Evolutionary conservation across 2,113 vertebrate species (phyloP), one percentile per base, ranked within the genome.

Genomic region (Seriola rivoliana): DNA sequence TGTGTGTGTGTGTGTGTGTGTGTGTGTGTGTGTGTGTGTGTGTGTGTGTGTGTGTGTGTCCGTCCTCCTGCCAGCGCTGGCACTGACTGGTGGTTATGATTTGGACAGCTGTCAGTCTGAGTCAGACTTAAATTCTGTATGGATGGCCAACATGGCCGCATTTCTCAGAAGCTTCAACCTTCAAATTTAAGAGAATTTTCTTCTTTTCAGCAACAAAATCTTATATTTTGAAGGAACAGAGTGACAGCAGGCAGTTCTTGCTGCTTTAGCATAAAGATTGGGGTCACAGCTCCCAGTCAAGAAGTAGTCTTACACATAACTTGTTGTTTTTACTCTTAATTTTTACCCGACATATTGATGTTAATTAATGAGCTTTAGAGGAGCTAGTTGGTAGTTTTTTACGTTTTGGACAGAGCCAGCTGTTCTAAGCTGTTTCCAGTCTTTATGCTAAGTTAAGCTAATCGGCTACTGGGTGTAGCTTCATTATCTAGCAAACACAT

Each of bases 21-120:
- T 36, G 9, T 48, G 25, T 29, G 25, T 29, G 25, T 29, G 25
- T 29, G 29, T 29, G 29, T 67, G 29, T 50, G 60, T 46, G 14
- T 44, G 50, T 71, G 4, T 38, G 10, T 48, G 29, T 29, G 48
- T 23, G 25, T 50, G 19, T 52, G 48, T 58, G n/a, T 1, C 48
- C 62, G 71, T 65, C 19, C 63, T 67, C 34, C 65, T 34, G 19
- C 25, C 42, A 66, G 58, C n/a, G 23, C 40, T 67, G 60, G 87
- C 54, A 57, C 66, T 29, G 64, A 4, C 55, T 75, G 42, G 52
- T 73, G 5, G 64, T 62, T 63, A 62, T 78, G 66, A 82, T 55
- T 40, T 54, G 25, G 80, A 77, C 82, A 85, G 82, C 84, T 91
- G 80, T 90, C 88, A 86, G n/a, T 84, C 80, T 79, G 75, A 69